phyloP scores from a whole-genome alignment of 2,797 vertebrate species.

The Eospalax fontanierii region DNA sequence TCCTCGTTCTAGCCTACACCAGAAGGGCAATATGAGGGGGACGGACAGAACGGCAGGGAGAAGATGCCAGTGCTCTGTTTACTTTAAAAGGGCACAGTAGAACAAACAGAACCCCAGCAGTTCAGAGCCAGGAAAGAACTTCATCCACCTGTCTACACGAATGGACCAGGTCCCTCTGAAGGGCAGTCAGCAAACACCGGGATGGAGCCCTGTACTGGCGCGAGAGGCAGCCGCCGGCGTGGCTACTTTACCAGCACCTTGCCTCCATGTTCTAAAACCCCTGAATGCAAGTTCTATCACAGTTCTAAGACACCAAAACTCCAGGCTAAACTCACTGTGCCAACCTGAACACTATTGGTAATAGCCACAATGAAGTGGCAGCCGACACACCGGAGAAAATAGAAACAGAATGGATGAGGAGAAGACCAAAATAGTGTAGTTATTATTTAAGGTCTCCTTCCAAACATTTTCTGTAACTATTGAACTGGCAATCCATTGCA shows the following conservation, averaged over 20 bases:
- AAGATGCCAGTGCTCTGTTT: not conserved
- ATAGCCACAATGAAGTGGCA: not conserved
- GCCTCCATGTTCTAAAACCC: not conserved
- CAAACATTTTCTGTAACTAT: conserved; percentile 72
- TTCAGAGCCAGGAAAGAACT: not conserved
- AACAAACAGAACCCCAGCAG: not conserved
- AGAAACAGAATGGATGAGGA: conserved; percentile 28
- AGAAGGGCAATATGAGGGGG: not conserved
- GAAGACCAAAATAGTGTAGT: conserved; percentile 46
- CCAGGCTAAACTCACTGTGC: conserved; percentile 4
- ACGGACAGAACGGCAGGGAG: not conserved
- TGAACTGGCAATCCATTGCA: conserved; percentile 40
- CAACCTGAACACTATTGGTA: not conserved
- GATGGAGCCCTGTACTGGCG: too few relatives aligned
- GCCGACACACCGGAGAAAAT: not conserved
- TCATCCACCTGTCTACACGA: not conserved
- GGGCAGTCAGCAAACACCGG: not conserved
- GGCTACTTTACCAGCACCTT: not conserved
- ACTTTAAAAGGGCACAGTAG: not conserved
- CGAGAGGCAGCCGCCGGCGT: not conserved
- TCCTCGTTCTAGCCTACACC: not conserved
- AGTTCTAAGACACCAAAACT: not conserved
- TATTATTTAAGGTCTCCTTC: conserved; percentile 64
- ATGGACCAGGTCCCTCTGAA: not conserved
- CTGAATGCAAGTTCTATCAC: not conserved